These are phyloP conservation scores for Ylistrum balloti DNA, from an alignment of 1,140 invertebrate genomes.

Conservation along the genomic window DNA sequence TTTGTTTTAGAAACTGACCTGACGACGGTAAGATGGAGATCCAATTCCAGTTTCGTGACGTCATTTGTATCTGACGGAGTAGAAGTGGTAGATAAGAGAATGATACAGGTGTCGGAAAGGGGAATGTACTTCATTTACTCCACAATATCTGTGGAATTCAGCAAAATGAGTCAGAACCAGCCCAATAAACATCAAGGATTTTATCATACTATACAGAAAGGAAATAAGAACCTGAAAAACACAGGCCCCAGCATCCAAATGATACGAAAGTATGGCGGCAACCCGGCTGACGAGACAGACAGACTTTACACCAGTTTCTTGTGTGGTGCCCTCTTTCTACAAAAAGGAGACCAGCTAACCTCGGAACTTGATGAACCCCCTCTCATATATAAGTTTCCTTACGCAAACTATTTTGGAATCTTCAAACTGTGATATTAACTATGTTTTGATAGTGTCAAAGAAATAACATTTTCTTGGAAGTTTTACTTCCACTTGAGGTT, in stretches of 20 bases:
- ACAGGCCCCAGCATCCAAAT: background rate
- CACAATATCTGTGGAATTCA: background rate
- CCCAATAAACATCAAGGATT: background rate
- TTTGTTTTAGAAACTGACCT: too few relatives aligned
- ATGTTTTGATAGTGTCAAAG: too few relatives aligned
- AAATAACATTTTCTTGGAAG: too few relatives aligned
- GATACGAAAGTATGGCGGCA: background rate
- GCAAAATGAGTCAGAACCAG: background rate
- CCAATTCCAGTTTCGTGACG: background rate
- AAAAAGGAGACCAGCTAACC: background rate
- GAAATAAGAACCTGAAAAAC: background rate
- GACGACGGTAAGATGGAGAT: background rate
- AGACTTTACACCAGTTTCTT: background rate
- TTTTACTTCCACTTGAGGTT: too few relatives aligned
- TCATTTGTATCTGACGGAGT: background rate
- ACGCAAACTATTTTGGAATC: conserved; percentile 18
- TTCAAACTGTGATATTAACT: background rate
- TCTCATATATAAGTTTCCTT: background rate
- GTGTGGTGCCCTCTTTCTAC: background rate
- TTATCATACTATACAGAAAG: background rate
- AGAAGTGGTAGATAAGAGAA: background rate
- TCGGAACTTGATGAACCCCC: background rate
- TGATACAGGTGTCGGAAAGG: background rate
- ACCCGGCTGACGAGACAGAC: background rate
- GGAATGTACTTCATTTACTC: conserved; percentile 9